A percentile compares a stretch with the other conserved stretches of the same genome.
phyloP scores from a whole-genome alignment of 2,797 vertebrate species.

The Aplochiton taeniatus region DNA sequence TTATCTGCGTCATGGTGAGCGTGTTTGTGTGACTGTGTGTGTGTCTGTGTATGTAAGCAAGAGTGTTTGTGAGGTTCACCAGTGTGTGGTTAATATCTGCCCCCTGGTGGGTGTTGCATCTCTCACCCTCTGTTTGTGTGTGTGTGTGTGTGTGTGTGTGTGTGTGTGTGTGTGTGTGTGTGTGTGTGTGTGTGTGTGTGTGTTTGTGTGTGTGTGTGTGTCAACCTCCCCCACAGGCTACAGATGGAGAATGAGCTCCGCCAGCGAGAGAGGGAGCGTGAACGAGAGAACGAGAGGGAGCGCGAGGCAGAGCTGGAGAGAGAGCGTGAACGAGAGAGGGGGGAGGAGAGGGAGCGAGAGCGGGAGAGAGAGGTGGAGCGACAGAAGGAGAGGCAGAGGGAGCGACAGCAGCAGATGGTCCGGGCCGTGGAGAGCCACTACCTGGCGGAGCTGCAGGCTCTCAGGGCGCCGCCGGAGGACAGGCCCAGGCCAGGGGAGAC shows the following conservation, averaged over 20 bases:
- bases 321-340: slow-evolving; percentile 27
- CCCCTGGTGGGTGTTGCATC: slow-evolving; percentile 76
- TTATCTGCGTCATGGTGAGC: slow-evolving; percentile 69
- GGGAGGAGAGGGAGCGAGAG: slow-evolving; percentile 56
- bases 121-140: slow-evolving; percentile 65
- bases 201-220: slow-evolving; percentile 34
- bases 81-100: slow-evolving; percentile 75
- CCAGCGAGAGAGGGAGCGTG: slow-evolving; percentile 74
- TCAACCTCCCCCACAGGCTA: slow-evolving; percentile 78
- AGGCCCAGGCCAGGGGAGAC: slow-evolving; percentile 78
- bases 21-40: slow-evolving; percentile 24
- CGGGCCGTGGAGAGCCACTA: slow-evolving; percentile 72
- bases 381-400: slow-evolving; percentile 81
- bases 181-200: neutral
- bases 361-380: slow-evolving; percentile 78
- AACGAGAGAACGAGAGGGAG: slow-evolving; percentile 68
- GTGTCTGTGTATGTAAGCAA: slow-evolving; percentile 20
- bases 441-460: slow-evolving; percentile 83
- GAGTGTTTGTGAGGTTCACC: slow-evolving; percentile 67
- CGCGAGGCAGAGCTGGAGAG: slow-evolving; percentile 42
- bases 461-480: slow-evolving; percentile 81
- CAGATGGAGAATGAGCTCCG: slow-evolving; percentile 89
- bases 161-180: slow-evolving; percentile 30
- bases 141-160: slow-evolving; percentile 31
- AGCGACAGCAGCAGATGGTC: slow-evolving; percentile 76